A percentile compares a stretch with the other conserved stretches of the same genome.
These are phyloP conservation scores for Drymodes brunneopygia DNA, from an alignment of 2,113 vertebrate genomes.

Conservation along the genomic window DNA sequence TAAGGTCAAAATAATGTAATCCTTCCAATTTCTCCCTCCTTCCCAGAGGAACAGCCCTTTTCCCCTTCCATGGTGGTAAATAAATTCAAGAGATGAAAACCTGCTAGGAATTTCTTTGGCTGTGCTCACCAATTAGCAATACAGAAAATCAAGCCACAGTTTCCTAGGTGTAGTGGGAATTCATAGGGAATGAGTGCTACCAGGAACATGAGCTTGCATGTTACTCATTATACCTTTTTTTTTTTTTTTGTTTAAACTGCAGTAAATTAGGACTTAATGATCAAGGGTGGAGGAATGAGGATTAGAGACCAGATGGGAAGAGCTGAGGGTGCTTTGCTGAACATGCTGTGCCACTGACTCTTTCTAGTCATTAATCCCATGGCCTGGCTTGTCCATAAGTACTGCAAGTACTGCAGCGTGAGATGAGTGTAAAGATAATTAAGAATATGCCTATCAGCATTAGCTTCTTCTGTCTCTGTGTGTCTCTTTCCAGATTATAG, in stretches of 20 bases:
- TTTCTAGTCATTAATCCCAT: neutral
- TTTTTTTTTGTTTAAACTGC: conserved; percentile 18
- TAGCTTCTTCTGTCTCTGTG: neutral
- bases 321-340: neutral
- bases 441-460: accelerated
- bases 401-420: neutral
- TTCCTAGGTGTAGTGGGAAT: conserved; percentile 54
- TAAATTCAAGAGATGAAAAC: conserved; percentile 55
- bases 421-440: neutral
- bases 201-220: conserved; percentile 3
- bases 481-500: neutral
- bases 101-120: conserved; percentile 42
- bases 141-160: conserved; percentile 38
- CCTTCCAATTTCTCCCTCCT: conserved; percentile 22
- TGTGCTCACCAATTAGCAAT: conserved; percentile 8
- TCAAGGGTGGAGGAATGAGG: conserved; percentile 11
- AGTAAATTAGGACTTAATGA: conserved; percentile 52
- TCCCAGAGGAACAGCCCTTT: conserved; percentile 12
- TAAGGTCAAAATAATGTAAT: conserved; percentile 59
- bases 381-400: neutral
- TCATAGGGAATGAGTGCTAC: conserved; percentile 21
- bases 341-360: neutral
- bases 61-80: conserved; percentile 39
- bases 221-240: conserved; percentile 10
- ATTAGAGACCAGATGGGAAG: conserved; percentile 33